Conservation (phyloP, 2,797 vertebrate genomes). For the Pterois miles region DNA sequence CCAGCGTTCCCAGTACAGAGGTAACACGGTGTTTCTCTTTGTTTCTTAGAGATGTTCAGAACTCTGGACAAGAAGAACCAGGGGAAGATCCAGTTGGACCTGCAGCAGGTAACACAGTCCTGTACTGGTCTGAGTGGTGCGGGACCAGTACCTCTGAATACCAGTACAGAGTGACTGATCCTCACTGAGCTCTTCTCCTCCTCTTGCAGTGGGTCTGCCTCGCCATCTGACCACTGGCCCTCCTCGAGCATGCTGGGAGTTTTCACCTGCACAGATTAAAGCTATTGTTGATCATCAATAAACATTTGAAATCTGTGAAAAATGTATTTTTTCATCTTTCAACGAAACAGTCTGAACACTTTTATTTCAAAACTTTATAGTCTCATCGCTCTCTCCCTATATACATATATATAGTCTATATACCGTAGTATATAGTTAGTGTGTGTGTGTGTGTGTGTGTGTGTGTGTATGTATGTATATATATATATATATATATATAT, state of each 20-base stretch:
- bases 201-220: conserved; percentile 52
- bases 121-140: neutral
- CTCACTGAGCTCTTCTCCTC: neutral
- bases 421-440: too few species aligned
- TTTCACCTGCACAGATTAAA: neutral
- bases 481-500: too few species aligned
- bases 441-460: too few species aligned
- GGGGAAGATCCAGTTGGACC: conserved; percentile 35
- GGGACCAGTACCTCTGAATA: too few species aligned
- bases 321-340: neutral
- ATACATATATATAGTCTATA: too few species aligned
- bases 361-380: neutral
- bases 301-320: neutral
- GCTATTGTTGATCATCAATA: neutral
- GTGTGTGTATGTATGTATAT: too few species aligned
- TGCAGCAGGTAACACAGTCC: conserved; percentile 50
- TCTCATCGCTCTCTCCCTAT: too few species aligned
- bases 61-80: conserved; percentile 36
- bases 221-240: conserved; percentile 6
- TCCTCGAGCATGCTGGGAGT: conserved; percentile 27
- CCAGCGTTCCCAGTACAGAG: neutral
- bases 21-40: neutral
- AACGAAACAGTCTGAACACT: neutral
- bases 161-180: too few species aligned
- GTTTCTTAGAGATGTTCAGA: conserved; percentile 40